Percentiles rank a stretch among this genome's conserved stretches.
phyloP scores from a whole-genome alignment of 1,140 invertebrate species.

The Heliconius eleuchia region DNA sequence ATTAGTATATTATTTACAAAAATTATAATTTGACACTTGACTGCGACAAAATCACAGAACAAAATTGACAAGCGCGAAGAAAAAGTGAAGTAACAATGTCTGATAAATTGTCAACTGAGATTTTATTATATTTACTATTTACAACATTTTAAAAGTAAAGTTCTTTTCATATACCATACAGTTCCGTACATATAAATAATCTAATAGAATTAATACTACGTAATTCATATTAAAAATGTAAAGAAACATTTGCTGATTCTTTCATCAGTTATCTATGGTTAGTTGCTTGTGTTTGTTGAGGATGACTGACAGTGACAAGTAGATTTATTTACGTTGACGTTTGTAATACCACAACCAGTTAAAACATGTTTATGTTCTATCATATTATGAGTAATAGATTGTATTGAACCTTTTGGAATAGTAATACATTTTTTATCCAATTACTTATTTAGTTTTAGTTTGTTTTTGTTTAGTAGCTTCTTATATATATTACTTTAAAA shows the following conservation, averaged over 20 bases:
- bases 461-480: not conserved
- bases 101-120: not conserved
- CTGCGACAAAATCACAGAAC: not conserved
- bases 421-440: not conserved
- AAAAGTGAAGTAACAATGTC: not conserved
- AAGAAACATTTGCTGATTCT: not conserved
- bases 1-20: not conserved
- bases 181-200: too few species aligned
- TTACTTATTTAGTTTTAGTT: not conserved
- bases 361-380: slow-evolving; percentile 1
- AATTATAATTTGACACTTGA: slow-evolving; percentile 1
- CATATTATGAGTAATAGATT: not conserved
- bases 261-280: not conserved
- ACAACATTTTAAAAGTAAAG: too few species aligned
- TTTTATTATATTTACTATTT: too few species aligned
- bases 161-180: too few species aligned
- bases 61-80: not conserved
- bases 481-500: not conserved
- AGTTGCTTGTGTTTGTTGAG: not conserved
- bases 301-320: too few species aligned
- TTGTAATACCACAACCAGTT: not conserved
- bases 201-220: not conserved
- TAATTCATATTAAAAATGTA: not conserved
- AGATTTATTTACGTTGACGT: not conserved
- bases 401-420: not conserved